Evolutionary conservation across 2,888 invertebrate genomes (phyloP).

Genomic region (Heteropelma amictum): DNA sequence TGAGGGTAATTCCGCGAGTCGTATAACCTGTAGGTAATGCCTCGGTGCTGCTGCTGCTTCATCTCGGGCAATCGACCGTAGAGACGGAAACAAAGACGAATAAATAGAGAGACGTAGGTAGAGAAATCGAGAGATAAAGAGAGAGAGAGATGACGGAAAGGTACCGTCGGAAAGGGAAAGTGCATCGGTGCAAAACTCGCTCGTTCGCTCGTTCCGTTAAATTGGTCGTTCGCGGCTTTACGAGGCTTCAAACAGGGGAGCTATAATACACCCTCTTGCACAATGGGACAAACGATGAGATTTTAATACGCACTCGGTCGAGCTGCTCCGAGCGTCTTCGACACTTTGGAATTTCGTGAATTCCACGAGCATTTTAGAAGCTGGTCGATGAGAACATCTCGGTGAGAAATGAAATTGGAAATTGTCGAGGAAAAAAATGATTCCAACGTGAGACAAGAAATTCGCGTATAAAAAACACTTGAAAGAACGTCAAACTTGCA

Average conservation of each 20-base stretch:
- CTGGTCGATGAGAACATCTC: too few species aligned
- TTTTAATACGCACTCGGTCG: slow-evolving; percentile 4
- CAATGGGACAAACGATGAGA: slow-evolving; percentile 18
- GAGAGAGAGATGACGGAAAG: slow-evolving; percentile 50
- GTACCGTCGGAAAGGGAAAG: too few species aligned
- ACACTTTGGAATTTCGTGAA: too few species aligned
- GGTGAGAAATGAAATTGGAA: too few species aligned
- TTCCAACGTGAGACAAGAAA: too few species aligned
- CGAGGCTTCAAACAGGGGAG: slow-evolving; percentile 70
- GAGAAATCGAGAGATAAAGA: slow-evolving; percentile 50
- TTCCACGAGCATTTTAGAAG: too few species aligned
- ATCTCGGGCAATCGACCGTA: slow-evolving; percentile 64
- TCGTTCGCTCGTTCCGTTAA: slow-evolving; percentile 71
- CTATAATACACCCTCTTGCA: slow-evolving; percentile 36
- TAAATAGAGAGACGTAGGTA: slow-evolving; percentile 52
- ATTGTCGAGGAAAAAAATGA: too few species aligned
- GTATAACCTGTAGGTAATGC: slow-evolving; percentile 71
- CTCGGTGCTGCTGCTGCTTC: slow-evolving; percentile 38
- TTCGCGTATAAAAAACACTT: too few species aligned
- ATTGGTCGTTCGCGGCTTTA: slow-evolving; percentile 75
- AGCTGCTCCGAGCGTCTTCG: neutral
- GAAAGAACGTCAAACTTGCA: too few species aligned
- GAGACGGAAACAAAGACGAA: slow-evolving; percentile 58
- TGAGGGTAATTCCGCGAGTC: slow-evolving; percentile 73
- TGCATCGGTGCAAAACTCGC: slow-evolving; percentile 63